Evolutionary conservation across 2,888 invertebrate species (phyloP).

Genomic region (Metopia argyrocephala): DNA sequence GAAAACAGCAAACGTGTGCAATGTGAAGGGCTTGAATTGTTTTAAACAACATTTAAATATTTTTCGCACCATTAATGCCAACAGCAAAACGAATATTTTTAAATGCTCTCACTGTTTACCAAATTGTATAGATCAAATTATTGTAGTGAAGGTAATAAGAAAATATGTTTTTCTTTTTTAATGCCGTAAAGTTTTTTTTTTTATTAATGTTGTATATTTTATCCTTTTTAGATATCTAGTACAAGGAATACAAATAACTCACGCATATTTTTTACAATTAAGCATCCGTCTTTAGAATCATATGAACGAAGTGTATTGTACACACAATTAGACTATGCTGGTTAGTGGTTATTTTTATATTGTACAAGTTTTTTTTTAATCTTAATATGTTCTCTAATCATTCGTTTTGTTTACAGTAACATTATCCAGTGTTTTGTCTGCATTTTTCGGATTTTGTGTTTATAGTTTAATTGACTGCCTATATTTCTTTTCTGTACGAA

Average conservation of each 20-base stretch:
- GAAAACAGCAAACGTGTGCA: constrained; percentile 23
- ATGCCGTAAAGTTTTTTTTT: no score
- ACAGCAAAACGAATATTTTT: constrained; percentile 4
- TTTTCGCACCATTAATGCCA: constrained; percentile 27
- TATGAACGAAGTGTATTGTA: constrained; percentile 44
- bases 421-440: constrained; percentile 35
- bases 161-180: no score
- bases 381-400: no score
- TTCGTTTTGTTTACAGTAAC: constrained; percentile 31
- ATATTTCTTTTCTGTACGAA: constrained; percentile 51
- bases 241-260: background rate
- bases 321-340: constrained; percentile 30
- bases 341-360: constrained; percentile 20
- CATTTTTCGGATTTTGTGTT: constrained; percentile 50
- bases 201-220: no score
- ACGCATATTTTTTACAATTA: constrained; percentile 1
- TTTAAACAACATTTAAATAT: constrained; percentile 1
- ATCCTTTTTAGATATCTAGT: background rate
- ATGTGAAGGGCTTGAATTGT: constrained; percentile 40
- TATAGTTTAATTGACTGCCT: constrained; percentile 34
- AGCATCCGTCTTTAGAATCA: constrained; percentile 33
- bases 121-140: constrained; percentile 41
- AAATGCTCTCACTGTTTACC: constrained; percentile 47
- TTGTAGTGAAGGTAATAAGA: constrained; percentile 29
- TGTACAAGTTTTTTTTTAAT: background rate